Evolutionary conservation across 1,140 invertebrate species (phyloP), one percentile per base, ranked within the genome.

Genomic region (Drosophila kohkoa): DNA sequence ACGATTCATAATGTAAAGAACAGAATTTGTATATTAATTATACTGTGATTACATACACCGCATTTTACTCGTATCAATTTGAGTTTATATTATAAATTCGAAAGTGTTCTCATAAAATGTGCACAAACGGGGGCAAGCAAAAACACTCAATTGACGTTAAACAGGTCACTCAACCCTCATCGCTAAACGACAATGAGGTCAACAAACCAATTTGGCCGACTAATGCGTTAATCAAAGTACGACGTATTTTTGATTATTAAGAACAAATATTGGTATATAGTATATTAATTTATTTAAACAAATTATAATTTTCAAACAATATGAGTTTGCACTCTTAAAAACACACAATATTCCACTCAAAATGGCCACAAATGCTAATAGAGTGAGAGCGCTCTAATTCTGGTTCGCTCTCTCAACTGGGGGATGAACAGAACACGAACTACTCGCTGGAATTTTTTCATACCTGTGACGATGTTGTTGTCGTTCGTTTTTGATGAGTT

Each of bases 131-230:
- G n/a, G 11, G 13, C 2, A 35, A 43, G 20, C 5, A 54, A 49
- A 83, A 63, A 5, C 62, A 77, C 75, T 79, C 55, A 73, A 54
- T 51, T 43, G n/a, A n/a, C 5, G 16, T 38, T 77, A 81, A 88
- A 38, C 77, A 83, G 85, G 85, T 88, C 85, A 89, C 85, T 88
- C 85, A 88, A 89, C 85, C 75, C 77, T 64, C 67, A 45, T 52
- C 38, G 46, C 13, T 54, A 25, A 65, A 38, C 65, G 63, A 30
- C 49, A 89, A 88, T 88, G 85, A 88, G 85, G 85, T 89, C 85
- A 88, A 88, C 81, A 83, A 88, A 89, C 81, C 72, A 49, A 75
- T 46, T n/a, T 25, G 30, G 43, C 49, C 25, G 7, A 35, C 32
- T 57, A 58, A 65, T n/a, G 1, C 35, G 38, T 55, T 54, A 52